Base-by-base conservation (phyloP, 1,140 invertebrate species). In the Phortica variegata region DNA sequence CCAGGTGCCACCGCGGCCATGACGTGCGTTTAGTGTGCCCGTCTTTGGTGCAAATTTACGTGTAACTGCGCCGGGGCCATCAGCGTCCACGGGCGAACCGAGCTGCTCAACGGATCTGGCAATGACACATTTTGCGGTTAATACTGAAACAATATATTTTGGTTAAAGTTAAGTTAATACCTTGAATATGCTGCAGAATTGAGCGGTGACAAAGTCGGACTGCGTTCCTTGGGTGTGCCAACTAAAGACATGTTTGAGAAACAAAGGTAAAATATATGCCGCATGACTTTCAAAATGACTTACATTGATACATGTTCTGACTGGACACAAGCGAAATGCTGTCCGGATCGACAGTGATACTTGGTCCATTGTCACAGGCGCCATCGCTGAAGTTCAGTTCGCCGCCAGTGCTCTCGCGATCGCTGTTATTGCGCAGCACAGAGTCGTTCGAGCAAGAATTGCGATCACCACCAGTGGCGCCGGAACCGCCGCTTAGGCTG, bases 401-500 rank as follows among this genome's bases (percentile, higher is more conserved):
- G 0, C 73, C 73, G 6, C 87, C 87, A 7, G 85, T 87, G 56
- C 85, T 87, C 61, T 89, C 87, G 17, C 87, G 77, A 66, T 92
- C 89, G 58, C 88, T 91, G 69, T 87, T 90, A 40, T 89, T 87
- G 55, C 89, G 80, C 60, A 81, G 74, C 49, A 88, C 90, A 15
- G 88, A 90, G 74, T 92, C 90, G n/a, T 89, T 90, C 60, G 88
- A 90, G 75, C 89, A 91, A 61, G 88, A 91, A 43, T 89, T 89
- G 32, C 89, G 78, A 69, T 91, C 89, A 2, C 70, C 70, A 0
- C 54, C 70, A 0, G 70, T 73, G 36, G 70, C 71, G 2, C 87
- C 88, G 3, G 86, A 80, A 78, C 78, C 60, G 68, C 81, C 54
- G 73, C 82, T 52, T 65, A 73, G 76, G 32, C 65, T 78, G 54